Base-by-base conservation (phyloP, 2,113 vertebrate genomes). In the Odocoileus hemionus region DNA sequence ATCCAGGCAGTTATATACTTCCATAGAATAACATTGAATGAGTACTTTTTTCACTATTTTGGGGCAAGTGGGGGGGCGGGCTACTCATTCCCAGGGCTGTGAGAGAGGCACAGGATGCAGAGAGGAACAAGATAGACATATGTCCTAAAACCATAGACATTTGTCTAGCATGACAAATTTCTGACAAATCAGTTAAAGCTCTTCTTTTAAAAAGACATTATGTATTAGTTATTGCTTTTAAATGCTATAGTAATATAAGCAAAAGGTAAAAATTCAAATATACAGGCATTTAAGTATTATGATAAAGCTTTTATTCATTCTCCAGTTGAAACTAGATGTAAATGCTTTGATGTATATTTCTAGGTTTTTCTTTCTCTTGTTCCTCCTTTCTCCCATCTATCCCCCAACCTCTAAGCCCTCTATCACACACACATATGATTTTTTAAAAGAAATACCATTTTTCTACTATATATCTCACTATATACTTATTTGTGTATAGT, bases 1-100 rank as follows among this genome's bases (percentile, higher is more conserved):
- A 54, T 3, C 28, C 52, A 74, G 15, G 16, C n/a, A 61, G 23
- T 84, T 61, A 76, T 17, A 52, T 47, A 45, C 64, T 21, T 83
- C 16, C 26, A 7, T 47, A 78, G 8, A 55, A 25, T 45, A 84
- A 55, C 9, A 54, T 10, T 33, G 84, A 86, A 23, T 43, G 4
- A 5, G 30, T 79, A 25, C 19, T 14, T 93, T 74, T 93, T 79
- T 84, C 2, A 25, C 9, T 1, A 10, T n/a, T 33, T 43, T 60
- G 1, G n/a, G 6, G 45, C 0, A 1, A 3, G 12, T 11, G 11
- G 11, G 12, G 47, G 47, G 47, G 12, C 1, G 16, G 6, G n/a
- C 23, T 84, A 45, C 28, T 84, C 23, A 13, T n/a, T 6, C 5
- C 19, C 26, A 3, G 12, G 58, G 50, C 45, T 61, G 23, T 26